Evolutionary conservation across 2,113 vertebrate species (phyloP).

Genomic region (Fulmarus glacialis): DNA sequence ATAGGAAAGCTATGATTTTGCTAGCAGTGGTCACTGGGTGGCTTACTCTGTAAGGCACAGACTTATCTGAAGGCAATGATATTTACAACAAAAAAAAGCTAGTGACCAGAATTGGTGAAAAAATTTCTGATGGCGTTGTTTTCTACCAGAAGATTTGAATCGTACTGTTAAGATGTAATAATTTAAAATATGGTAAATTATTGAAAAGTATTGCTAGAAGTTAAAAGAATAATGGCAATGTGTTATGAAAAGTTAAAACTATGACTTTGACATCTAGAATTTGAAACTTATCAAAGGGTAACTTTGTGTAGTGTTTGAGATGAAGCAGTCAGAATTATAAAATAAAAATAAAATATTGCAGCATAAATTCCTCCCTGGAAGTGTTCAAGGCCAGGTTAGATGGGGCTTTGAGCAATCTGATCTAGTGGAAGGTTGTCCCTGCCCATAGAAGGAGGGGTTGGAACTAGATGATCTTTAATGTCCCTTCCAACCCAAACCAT

Average conservation of each 20-base stretch:
- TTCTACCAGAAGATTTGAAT: neutral
- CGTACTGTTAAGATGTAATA: neutral
- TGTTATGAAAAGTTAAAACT: neutral
- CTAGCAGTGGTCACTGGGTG: neutral
- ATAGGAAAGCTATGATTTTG: neutral
- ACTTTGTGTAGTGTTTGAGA: neutral
- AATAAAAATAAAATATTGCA: neutral
- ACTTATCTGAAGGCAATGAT: neutral
- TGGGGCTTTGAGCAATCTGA: neutral
- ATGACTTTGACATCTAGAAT: neutral
- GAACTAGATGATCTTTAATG: neutral
- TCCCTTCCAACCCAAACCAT: neutral
- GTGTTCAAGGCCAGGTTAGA: neutral
- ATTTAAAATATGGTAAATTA: neutral
- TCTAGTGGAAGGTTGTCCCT: neutral
- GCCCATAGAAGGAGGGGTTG: accelerated
- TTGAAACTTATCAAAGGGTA: neutral
- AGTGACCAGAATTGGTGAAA: neutral
- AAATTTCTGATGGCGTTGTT: accelerated
- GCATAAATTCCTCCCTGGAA: neutral
- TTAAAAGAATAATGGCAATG: neutral
- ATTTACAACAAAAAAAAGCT: neutral
- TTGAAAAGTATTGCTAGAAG: neutral
- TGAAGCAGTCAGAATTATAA: neutral
- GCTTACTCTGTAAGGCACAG: neutral